Evolutionary conservation across 2,113 vertebrate genomes (phyloP).

Genomic region (Periophthalmus modestus): DNA sequence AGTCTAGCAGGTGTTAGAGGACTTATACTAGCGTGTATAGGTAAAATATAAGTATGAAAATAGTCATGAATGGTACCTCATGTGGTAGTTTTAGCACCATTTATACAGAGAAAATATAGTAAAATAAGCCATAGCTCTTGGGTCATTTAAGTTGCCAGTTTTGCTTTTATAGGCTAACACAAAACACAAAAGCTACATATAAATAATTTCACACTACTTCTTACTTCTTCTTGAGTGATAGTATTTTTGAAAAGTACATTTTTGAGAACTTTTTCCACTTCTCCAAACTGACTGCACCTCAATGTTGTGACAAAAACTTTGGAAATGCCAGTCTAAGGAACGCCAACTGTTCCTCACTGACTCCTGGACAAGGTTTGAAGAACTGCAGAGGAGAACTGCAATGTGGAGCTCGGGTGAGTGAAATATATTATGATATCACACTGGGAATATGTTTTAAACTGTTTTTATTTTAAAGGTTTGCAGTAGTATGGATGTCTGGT

Average conservation of each 20-base stretch:
- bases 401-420: constrained; percentile 76
- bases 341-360: constrained; percentile 28
- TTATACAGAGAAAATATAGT: not conserved
- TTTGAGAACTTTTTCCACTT: constrained; percentile 20
- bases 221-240: not conserved
- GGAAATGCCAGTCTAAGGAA: constrained; percentile 19
- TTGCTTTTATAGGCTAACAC: too few relatives aligned
- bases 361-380: constrained; percentile 35
- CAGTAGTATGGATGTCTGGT: not conserved
- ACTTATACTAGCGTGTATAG: not conserved
- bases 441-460: constrained; percentile 10
- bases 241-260: not conserved
- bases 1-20: not conserved
- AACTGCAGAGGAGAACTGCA: constrained; percentile 30
- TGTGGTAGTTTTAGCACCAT: not conserved
- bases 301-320: constrained; percentile 26
- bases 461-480: not conserved
- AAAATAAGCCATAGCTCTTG: not conserved
- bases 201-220: not conserved
- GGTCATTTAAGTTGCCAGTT: too few relatives aligned
- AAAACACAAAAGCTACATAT: not conserved
- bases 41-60: not conserved
- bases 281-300: not conserved
- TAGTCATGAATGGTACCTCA: not conserved
- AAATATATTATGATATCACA: constrained; percentile 13